Evolutionary conservation across 2,797 vertebrate genomes (phyloP).

Genomic region (Urocyon cinereoargenteus): DNA sequence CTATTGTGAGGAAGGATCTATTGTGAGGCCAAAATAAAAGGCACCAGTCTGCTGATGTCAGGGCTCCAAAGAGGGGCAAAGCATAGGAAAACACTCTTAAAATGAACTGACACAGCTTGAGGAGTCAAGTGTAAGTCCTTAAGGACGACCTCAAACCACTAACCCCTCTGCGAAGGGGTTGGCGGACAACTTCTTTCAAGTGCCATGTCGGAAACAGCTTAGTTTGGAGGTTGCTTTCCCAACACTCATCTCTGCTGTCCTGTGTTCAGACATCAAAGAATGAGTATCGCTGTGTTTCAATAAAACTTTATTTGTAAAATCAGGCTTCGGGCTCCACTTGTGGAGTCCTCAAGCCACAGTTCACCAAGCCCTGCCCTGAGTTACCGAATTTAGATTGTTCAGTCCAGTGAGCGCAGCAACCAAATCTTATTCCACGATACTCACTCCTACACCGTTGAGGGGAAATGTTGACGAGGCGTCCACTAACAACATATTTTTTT

Average conservation of each 20-base stretch:
- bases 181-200: accelerated
- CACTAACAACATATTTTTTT: not conserved
- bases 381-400: not conserved
- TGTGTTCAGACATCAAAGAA: too few relatives aligned
- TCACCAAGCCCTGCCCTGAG: accelerated
- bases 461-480: accelerated
- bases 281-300: accelerated
- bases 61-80: not conserved
- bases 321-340: accelerated
- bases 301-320: not conserved
- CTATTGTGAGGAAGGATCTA: too few relatives aligned
- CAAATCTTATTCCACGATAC: not conserved
- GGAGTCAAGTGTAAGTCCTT: accelerated
- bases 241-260: not conserved
- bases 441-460: not conserved
- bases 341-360: not conserved
- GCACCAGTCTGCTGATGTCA: accelerated
- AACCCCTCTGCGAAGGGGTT: not conserved
- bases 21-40: not conserved
- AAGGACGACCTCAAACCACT: accelerated
- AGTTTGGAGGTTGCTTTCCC: not conserved
- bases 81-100: too few relatives aligned
- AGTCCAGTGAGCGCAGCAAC: accelerated
- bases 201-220: too few relatives aligned
- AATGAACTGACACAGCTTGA: not conserved